phyloP scores from a whole-genome alignment of 2,888 invertebrate species.

The Andrena camellia region DNA sequence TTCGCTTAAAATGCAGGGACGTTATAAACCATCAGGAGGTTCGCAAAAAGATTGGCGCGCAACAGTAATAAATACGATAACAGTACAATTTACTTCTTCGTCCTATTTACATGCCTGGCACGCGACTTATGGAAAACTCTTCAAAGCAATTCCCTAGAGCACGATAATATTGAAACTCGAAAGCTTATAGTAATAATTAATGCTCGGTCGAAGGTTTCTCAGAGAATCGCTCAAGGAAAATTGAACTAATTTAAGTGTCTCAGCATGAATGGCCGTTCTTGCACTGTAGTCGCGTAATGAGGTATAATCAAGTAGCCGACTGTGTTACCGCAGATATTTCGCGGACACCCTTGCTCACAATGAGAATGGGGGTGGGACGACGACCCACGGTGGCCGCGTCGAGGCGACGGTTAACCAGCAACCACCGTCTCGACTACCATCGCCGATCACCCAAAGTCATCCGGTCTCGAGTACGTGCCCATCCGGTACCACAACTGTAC shows the following conservation, averaged over 20 bases:
- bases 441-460: conserved; percentile 79
- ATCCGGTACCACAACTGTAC: conserved; percentile 77
- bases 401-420: conserved; percentile 74
- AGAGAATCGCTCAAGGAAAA: not conserved
- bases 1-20: conserved; percentile 5
- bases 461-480: conserved; percentile 78
- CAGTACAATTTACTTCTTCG: conserved; percentile 1
- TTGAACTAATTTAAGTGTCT: too few relatives aligned
- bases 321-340: conserved; percentile 84
- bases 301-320: not conserved
- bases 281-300: not conserved
- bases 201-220: too few relatives aligned
- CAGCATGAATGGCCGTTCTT: too few relatives aligned
- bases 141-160: too few relatives aligned
- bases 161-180: too few relatives aligned
- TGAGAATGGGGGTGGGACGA: conserved; percentile 81
- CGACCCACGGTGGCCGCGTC: conserved; percentile 73
- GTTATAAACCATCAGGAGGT: not conserved
- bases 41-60: not conserved
- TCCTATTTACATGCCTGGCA: not conserved
- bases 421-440: conserved; percentile 75
- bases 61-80: not conserved
- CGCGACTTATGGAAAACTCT: not conserved
- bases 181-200: too few relatives aligned
- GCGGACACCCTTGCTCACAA: conserved; percentile 86